phyloP scores from a whole-genome alignment of 2,797 vertebrate species.

The Salarias fasciatus region DNA sequence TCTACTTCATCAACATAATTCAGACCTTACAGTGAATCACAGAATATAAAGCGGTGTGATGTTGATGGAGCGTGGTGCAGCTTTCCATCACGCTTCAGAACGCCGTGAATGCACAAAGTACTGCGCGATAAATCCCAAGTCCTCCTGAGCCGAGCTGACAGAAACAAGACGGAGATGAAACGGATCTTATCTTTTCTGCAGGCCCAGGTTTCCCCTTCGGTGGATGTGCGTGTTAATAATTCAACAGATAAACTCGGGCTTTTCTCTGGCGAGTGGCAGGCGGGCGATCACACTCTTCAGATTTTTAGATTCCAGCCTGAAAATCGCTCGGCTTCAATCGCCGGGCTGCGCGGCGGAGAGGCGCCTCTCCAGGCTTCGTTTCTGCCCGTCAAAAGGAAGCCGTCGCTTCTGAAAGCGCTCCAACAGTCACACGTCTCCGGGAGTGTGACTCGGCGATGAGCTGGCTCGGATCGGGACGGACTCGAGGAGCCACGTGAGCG shows the following conservation, averaged over 20 bases:
- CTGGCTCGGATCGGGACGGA: slow-evolving; percentile 55
- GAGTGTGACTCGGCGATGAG: slow-evolving; percentile 69
- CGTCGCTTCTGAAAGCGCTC: slow-evolving; percentile 28
- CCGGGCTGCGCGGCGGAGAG: slow-evolving; percentile 19
- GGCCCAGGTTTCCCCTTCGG: no score
- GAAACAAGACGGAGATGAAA: no score
- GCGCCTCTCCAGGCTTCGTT: slow-evolving; percentile 19
- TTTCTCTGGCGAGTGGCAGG: slow-evolving; percentile 5
- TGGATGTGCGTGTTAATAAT: neutral
- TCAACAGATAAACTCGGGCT: neutral
- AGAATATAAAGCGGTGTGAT: no score
- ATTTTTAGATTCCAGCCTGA: neutral
- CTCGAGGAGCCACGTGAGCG: slow-evolving; percentile 58
- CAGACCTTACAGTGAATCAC: no score
- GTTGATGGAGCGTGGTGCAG: no score
- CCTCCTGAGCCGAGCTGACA: no score
- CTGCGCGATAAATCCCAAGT: no score
- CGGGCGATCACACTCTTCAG: slow-evolving; percentile 1
- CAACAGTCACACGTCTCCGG: slow-evolving; percentile 53
- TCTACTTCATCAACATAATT: no score
- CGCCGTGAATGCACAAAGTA: no score
- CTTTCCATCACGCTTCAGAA: no score
- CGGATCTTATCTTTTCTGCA: no score
- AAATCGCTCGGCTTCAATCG: slow-evolving; percentile 26
- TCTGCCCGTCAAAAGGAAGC: slow-evolving; percentile 41